phyloP scores from a whole-genome alignment of 2,113 vertebrate genomes.

The Gallinago paraguaiae region DNA sequence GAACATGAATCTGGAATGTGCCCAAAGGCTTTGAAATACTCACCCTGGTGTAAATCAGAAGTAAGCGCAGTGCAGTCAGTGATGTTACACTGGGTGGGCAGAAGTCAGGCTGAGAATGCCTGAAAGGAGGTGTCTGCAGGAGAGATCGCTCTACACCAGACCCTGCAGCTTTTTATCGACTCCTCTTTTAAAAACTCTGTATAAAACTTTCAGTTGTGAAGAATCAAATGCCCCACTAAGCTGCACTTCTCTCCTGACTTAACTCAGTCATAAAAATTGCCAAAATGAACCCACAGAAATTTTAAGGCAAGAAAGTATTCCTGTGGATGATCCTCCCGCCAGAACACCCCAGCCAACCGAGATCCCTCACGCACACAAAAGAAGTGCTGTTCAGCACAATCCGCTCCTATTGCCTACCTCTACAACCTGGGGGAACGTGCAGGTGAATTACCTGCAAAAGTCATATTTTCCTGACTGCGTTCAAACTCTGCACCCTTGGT shows the following conservation, averaged over 20 bases:
- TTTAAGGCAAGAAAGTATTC: not conserved
- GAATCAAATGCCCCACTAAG: not conserved
- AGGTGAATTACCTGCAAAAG: not conserved
- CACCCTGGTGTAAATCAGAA: not conserved
- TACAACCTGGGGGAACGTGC: no score
- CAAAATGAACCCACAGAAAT: not conserved
- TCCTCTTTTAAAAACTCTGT: not conserved
- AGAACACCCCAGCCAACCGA: not conserved
- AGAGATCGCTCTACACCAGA: not conserved
- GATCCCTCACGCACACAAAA: not conserved
- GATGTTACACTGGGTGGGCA: not conserved
- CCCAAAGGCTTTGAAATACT: not conserved
- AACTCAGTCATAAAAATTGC: not conserved
- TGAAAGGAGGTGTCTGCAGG: not conserved
- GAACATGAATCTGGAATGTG: not conserved
- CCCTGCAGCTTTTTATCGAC: not conserved
- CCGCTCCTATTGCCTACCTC: not conserved
- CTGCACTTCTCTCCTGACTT: not conserved
- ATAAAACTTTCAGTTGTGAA: not conserved
- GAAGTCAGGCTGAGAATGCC: not conserved
- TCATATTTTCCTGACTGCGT: not conserved
- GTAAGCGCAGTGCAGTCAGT: not conserved
- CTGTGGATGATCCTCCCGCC: fast-evolving
- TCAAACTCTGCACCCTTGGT: not conserved
- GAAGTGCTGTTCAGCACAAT: not conserved